Conservation (phyloP, 2,113 vertebrate species). For the Chelonoidis abingdonii region DNA sequence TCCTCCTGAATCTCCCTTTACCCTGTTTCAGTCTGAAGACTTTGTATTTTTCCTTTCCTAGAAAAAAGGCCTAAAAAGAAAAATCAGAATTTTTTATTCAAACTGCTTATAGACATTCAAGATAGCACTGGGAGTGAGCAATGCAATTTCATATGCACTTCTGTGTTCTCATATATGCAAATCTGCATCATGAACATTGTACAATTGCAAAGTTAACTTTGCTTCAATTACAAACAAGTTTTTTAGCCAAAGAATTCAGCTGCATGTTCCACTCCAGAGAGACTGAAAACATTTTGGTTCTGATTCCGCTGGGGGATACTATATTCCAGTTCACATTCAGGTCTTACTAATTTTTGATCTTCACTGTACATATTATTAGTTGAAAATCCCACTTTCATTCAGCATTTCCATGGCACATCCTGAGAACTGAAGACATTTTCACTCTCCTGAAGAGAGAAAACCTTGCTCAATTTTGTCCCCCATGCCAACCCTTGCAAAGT, state of each 20-base stretch:
- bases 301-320: neutral
- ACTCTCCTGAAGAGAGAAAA: neutral
- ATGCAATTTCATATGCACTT: neutral
- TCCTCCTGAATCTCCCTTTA: neutral
- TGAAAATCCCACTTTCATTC: neutral
- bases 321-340: neutral
- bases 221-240: neutral
- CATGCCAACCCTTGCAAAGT: neutral
- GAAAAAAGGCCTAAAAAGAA: neutral
- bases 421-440: neutral
- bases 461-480: neutral
- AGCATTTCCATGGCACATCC: rapidly evolving
- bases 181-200: neutral
- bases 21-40: rapidly evolving
- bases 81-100: neutral
- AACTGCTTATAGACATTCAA: neutral
- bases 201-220: neutral
- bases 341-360: no score
- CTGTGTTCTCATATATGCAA: neutral
- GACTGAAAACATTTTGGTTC: neutral
- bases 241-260: neutral
- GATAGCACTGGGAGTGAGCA: neutral
- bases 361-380: neutral
- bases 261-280: neutral
- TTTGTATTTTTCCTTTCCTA: neutral